A percentile compares a stretch with the other conserved stretches of the same genome.
These are phyloP conservation scores for Luperina testacea DNA, from an alignment of 2,888 invertebrate species.

Conservation along the genomic window DNA sequence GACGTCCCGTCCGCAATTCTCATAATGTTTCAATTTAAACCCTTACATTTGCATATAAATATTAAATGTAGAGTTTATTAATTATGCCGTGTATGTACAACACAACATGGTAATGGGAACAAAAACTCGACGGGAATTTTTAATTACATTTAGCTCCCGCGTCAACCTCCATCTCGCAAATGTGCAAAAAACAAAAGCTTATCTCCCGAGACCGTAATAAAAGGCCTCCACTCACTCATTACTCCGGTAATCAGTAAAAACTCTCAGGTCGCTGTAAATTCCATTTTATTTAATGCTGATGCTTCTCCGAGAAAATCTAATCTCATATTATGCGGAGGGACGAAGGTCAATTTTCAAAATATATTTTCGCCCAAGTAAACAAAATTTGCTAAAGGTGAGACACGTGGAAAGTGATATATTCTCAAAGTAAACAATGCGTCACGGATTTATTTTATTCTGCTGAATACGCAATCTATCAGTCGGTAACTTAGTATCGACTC, in stretches of 20 bases:
- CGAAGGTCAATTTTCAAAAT: constrained; percentile 36
- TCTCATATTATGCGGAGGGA: constrained; percentile 43
- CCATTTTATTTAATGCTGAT: constrained; percentile 65
- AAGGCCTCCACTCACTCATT: constrained; percentile 73
- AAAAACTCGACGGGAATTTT: constrained; percentile 73
- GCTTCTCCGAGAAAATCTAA: constrained; percentile 64
- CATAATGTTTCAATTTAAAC: constrained; percentile 49
- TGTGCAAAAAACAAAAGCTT: constrained; percentile 77
- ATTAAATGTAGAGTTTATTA: constrained; percentile 69
- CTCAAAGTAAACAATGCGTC: constrained; percentile 49
- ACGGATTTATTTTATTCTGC: constrained; percentile 37
- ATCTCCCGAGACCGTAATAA: constrained; percentile 79
- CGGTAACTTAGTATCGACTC: constrained; percentile 60
- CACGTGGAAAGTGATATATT: constrained; percentile 41
- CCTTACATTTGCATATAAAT: constrained; percentile 37
- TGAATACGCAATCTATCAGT: constrained; percentile 63
- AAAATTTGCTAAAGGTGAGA: constrained; percentile 30
- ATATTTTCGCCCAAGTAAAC: constrained; percentile 37
- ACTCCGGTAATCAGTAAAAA: constrained; percentile 80
- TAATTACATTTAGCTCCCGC: constrained; percentile 75
- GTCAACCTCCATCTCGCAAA: constrained; percentile 76
- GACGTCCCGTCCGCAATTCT: constrained; percentile 28
- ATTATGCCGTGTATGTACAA: constrained; percentile 59
- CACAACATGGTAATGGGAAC: constrained; percentile 62
- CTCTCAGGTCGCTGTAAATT: constrained; percentile 62